Evolutionary conservation across 2,797 vertebrate genomes (phyloP).

Genomic region (Falco columbarius): DNA sequence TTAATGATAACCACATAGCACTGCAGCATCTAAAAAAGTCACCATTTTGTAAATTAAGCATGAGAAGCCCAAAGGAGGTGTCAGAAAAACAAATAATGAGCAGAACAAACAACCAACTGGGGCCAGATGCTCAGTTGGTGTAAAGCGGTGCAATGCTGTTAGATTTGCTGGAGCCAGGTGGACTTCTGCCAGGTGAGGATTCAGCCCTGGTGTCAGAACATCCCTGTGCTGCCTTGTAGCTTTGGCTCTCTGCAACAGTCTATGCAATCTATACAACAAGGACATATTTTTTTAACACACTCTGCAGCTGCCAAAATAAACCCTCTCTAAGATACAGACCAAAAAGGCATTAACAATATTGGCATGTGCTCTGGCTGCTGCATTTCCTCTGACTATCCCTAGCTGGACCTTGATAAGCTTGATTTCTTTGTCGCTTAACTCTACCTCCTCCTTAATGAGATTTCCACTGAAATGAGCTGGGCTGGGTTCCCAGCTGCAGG

Average conservation of each 20-base stretch:
- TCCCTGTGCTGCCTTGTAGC: background rate
- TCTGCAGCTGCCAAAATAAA: slow-evolving; percentile 40
- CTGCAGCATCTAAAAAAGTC: background rate
- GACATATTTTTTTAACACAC: background rate
- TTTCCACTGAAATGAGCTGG: background rate
- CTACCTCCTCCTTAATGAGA: background rate
- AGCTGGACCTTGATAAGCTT: background rate
- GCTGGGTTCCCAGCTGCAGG: rapidly evolving
- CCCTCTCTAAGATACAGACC: background rate
- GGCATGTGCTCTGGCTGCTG: background rate
- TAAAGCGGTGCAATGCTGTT: background rate
- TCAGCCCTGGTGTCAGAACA: background rate
- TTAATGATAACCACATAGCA: background rate
- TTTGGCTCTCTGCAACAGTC: background rate
- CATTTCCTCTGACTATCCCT: background rate
- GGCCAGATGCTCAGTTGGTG: background rate
- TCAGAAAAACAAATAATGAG: background rate
- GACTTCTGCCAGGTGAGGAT: background rate
- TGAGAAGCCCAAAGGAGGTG: background rate
- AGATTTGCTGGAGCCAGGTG: background rate
- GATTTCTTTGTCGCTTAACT: background rate
- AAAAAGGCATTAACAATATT: slow-evolving; percentile 16
- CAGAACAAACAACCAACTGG: background rate
- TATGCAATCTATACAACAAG: background rate
- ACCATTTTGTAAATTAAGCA: background rate